These are phyloP conservation scores for Dione juno DNA, from an alignment of 2,888 invertebrate species.

Conservation along the genomic window DNA sequence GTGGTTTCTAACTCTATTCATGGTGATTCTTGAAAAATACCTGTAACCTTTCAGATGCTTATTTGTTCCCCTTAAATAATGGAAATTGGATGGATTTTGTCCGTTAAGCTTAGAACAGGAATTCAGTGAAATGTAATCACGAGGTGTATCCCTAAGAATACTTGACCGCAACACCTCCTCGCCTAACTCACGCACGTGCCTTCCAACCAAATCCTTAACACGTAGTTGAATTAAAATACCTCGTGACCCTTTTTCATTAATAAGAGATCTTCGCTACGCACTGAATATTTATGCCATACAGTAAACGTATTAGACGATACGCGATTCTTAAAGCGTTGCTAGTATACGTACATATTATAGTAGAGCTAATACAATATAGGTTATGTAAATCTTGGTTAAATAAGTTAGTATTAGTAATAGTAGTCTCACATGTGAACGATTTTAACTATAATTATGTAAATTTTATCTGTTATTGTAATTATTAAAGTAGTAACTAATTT, in stretches of 20 bases:
- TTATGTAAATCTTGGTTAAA: too few relatives aligned
- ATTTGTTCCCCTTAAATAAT: not conserved
- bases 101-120: constrained; percentile 7
- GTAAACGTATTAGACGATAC: constrained; percentile 50
- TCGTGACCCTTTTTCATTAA: constrained; percentile 83
- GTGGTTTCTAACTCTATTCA: not conserved
- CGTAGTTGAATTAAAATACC: constrained; percentile 84
- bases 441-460: too few relatives aligned
- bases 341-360: too few relatives aligned
- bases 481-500: not conserved
- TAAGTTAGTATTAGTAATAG: too few relatives aligned
- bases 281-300: constrained; percentile 78
- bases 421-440: too few relatives aligned
- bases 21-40: not conserved
- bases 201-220: constrained; percentile 76
- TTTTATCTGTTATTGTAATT: too few relatives aligned
- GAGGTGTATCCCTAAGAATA: constrained; percentile 33
- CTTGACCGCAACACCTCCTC: constrained; percentile 42
- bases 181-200: constrained; percentile 54
- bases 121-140: constrained; percentile 26
- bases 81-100: constrained; percentile 21
- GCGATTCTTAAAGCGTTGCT: constrained; percentile 20
- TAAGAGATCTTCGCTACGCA: constrained; percentile 80
- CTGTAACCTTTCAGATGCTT: not conserved
- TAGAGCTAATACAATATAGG: too few relatives aligned